phyloP scores from a whole-genome alignment of 2,113 vertebrate genomes.

The Aviceda subcristata region DNA sequence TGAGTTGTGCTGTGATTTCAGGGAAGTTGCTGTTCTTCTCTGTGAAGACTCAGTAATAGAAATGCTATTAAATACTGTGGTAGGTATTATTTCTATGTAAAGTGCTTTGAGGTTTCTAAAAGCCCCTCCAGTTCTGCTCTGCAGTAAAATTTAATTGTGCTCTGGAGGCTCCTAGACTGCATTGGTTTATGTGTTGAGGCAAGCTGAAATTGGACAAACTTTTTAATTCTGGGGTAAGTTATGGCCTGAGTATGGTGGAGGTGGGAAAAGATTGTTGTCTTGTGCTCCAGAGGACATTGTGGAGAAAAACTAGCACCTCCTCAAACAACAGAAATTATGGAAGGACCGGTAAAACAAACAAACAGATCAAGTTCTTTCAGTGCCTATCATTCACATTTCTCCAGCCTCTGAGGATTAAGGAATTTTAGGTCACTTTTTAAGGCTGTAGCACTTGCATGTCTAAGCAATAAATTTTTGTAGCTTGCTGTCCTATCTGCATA shows the following conservation, averaged over 20 bases:
- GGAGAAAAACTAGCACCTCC: background rate
- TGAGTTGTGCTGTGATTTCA: background rate
- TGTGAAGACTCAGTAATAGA: background rate
- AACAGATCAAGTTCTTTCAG: background rate
- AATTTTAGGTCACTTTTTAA: background rate
- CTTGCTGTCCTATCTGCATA: background rate
- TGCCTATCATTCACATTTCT: background rate
- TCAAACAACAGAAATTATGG: background rate
- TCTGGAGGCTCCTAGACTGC: background rate
- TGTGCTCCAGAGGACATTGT: background rate
- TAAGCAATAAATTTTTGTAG: background rate
- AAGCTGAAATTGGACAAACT: background rate
- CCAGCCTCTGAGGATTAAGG: background rate
- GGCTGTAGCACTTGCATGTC: background rate
- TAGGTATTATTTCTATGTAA: background rate
- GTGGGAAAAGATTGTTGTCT: background rate
- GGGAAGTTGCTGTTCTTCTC: background rate
- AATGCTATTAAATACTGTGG: background rate
- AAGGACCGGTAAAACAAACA: background rate
- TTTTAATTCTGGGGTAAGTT: background rate
- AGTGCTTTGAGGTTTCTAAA: background rate
- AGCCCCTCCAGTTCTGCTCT: background rate
- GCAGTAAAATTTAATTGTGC: background rate
- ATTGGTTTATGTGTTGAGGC: background rate
- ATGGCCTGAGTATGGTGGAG: background rate